Base-by-base conservation (phyloP, 2,113 vertebrate species). In the Eretmodus cyanostictus region DNA sequence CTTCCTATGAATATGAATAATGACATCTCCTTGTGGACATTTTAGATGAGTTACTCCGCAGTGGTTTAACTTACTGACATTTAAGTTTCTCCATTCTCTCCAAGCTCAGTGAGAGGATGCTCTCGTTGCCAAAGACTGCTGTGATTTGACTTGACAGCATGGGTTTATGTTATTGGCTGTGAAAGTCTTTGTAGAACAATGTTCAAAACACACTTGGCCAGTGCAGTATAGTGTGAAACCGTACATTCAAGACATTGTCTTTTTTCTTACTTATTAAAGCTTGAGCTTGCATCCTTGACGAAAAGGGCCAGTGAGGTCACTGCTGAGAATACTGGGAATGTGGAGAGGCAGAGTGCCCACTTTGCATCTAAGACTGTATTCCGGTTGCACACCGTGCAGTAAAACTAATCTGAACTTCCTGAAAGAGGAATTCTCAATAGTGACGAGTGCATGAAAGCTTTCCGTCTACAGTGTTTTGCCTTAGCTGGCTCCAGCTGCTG, bases 1-100 rank as follows among this genome's bases (percentile, higher is more conserved):
- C 92, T 95, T 96, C 94, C 93, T 91, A 94, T 94, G 93, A 94
- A 94, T 95, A 94, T 95, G 93, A 95, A 95, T 94, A 94, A 93
- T 93, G 84, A 89, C 91, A 78, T 92, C 89, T 95, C 93, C 95
- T 96, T 68, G 89, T 94, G 94, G 95, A 94, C 94, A 95, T 95
- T 95, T 94, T 93, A 93, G 95, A 94, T 94, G 93, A 93, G 93
- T 93, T 92, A 89, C 94, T 95, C 90, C 45, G 8, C 88, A 85
- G 93, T 84, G 91, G 91, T 91, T 94, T 90, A 91, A 91, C 90
- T 91, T 86, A 91, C 90, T 93, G 93, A 94, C 80, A 80, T 91
- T 93, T 92, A 90, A 90, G 61, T 93, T 95, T 82, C 85, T 85
- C 68, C 83, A 73, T 85, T 90, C 61, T 91, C 80, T 86, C 59